Base-by-base conservation (phyloP, 2,888 invertebrate species). In the Ceramica pisi region DNA sequence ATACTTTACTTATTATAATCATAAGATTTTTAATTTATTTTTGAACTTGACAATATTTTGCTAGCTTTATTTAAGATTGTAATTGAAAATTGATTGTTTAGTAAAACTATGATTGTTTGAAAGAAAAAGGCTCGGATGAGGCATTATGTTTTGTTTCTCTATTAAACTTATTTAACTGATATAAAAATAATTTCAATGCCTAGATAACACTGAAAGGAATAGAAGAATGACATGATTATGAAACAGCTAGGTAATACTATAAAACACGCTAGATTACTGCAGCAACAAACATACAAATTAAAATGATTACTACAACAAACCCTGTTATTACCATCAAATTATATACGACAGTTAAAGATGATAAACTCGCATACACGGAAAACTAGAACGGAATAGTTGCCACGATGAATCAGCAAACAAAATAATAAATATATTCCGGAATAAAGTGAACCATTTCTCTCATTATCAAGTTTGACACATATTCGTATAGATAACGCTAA, bases 391-490 rank as follows among this genome's bases (percentile, higher is more conserved):
- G 51, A 31, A 41, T 53, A n/a, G 26, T 38, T 41, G 35, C 4
- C 21, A 44, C 6, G 3, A 56, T 51, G 51, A 72, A 51, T 38
- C 50, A 62, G n/a, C 57, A 71, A 61, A n/a, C 26, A 44, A 46
- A 31, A 57, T 48, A 35, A 35, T 21, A 66, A 57, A 35, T 57
- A 23, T 19, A 44, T 21, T 26, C 4, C 35, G 19, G n/a, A 61
- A 56, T 50, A 56, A 38, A 63, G 38, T 67, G 21, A 51, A 26
- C 61, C 50, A 71, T 79, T 82, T 71, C 82, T 51, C 50, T 35
- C 14, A 66, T 51, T 78, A 78, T 81, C 78, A n/a, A 23, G 19
- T 68, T 69, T 81, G 82, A 78, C 79, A 82, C 53, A 80, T 67
- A 71, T 79, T 71, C 31, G n/a, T 41, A 9, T n/a, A 66, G 83